Evolutionary conservation across 1,140 invertebrate species (phyloP).

Genomic region (Pseudoatta argentina): DNA sequence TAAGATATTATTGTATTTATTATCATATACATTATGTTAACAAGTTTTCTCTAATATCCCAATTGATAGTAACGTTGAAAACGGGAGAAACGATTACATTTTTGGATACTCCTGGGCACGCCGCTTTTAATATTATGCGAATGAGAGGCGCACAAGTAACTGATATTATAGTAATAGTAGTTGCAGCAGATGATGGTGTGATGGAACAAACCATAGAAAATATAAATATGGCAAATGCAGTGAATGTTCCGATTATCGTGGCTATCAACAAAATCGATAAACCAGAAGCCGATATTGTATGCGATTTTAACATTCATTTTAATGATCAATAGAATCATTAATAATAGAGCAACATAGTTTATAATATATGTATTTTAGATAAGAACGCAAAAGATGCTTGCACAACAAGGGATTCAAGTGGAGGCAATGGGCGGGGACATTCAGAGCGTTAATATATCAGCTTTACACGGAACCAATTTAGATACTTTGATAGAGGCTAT

Average conservation of each 20-base stretch:
- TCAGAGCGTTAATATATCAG: slow-evolving; percentile 96
- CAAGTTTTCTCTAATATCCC: slow-evolving; percentile 44
- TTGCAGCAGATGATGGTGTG: slow-evolving; percentile 99
- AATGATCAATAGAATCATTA: background rate
- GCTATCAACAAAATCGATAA: slow-evolving; percentile 99
- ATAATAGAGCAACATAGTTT: background rate
- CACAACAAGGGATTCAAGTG: slow-evolving; percentile 92
- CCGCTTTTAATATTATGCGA: slow-evolving; percentile 97
- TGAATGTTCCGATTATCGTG: slow-evolving; percentile 96
- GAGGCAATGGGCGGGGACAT: slow-evolving; percentile 97
- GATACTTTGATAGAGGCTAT: slow-evolving; percentile 94
- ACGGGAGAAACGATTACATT: slow-evolving; percentile 95
- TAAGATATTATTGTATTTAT: background rate
- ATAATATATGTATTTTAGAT: slow-evolving; percentile 87
- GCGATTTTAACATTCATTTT: slow-evolving; percentile 79
- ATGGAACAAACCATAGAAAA: slow-evolving; percentile 98
- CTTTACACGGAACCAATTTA: slow-evolving; percentile 94
- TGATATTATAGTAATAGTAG: slow-evolving; percentile 98
- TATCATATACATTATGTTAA: background rate
- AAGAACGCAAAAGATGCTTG: slow-evolving; percentile 91
- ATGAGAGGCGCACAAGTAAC: slow-evolving; percentile 96
- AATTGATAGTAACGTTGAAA: slow-evolving; percentile 88
- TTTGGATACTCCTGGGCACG: slow-evolving; percentile 99
- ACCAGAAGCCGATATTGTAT: slow-evolving; percentile 93
- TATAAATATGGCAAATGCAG: slow-evolving; percentile 91